Percentiles rank a stretch among this genome's conserved stretches.
Evolutionary conservation across 2,113 vertebrate genomes (phyloP).

Genomic region (Odocoileus hemionus): DNA sequence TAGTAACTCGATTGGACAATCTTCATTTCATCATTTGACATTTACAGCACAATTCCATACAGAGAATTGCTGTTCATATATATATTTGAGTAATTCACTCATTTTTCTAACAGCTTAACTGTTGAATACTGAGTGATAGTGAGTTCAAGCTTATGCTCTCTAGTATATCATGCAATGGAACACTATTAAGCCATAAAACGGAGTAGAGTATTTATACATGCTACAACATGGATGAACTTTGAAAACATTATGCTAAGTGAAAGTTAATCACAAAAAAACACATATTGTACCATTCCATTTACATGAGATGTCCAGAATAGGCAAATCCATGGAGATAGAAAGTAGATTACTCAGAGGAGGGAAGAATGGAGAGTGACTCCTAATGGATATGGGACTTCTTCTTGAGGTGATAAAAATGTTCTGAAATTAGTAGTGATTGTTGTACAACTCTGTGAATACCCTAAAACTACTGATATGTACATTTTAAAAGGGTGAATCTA

Average conservation of each 20-base stretch:
- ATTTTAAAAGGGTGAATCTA: not conserved
- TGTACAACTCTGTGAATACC: not conserved
- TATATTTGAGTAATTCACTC: not conserved
- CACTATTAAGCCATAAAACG: not conserved
- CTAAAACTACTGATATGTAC: not conserved
- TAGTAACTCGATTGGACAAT: not conserved
- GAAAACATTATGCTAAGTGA: not conserved
- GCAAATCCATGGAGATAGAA: not conserved
- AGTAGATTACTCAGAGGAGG: not conserved
- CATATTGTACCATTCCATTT: not conserved
- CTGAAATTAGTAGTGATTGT: not conserved
- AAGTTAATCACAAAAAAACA: not conserved
- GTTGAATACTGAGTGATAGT: not conserved
- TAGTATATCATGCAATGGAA: not conserved
- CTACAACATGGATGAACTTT: not conserved
- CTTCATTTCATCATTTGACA: not conserved
- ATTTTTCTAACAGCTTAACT: not conserved
- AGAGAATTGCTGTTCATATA: not conserved
- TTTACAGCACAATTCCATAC: not conserved
- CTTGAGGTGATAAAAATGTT: not conserved
- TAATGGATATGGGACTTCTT: not conserved
- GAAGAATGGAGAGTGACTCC: not conserved
- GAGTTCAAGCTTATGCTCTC: not conserved
- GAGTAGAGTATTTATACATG: not conserved
- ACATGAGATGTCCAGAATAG: not conserved